Evolutionary conservation across 2,797 vertebrate genomes (phyloP).

Genomic region (Chlorospingus semifuscus): DNA sequence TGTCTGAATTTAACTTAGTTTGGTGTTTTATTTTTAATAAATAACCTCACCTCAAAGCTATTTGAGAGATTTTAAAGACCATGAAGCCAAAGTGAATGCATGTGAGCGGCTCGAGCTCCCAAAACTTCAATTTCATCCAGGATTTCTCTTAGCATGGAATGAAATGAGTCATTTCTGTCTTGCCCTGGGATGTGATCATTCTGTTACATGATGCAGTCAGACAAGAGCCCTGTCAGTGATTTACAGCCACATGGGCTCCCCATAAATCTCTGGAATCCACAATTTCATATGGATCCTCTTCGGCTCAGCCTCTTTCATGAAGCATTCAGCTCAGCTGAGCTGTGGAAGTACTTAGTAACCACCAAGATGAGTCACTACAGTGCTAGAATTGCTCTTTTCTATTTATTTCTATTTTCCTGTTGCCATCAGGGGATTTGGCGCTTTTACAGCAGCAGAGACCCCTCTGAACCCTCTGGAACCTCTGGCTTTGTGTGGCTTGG

Average conservation of each 20-base stretch:
- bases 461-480: background rate
- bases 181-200: background rate
- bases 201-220: background rate
- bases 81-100: background rate
- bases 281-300: background rate
- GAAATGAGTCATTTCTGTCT: slow-evolving; percentile 1
- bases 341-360: background rate
- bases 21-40: background rate
- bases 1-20: background rate
- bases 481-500: background rate
- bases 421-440: slow-evolving; percentile 3
- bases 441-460: background rate
- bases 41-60: background rate
- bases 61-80: background rate
- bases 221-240: background rate
- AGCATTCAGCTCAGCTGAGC: slow-evolving; percentile 1
- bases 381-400: slow-evolving; percentile 5
- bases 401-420: slow-evolving; percentile 3
- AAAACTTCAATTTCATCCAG: background rate
- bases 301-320: background rate
- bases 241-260: background rate
- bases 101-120: background rate
- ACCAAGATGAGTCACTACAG: background rate
- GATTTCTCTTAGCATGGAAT: slow-evolving; percentile 6
- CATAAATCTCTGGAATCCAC: background rate